Percentiles rank a stretch among this genome's conserved stretches.
phyloP scores from a whole-genome alignment of 2,113 vertebrate genomes.

The Sebastes schlegelii region DNA sequence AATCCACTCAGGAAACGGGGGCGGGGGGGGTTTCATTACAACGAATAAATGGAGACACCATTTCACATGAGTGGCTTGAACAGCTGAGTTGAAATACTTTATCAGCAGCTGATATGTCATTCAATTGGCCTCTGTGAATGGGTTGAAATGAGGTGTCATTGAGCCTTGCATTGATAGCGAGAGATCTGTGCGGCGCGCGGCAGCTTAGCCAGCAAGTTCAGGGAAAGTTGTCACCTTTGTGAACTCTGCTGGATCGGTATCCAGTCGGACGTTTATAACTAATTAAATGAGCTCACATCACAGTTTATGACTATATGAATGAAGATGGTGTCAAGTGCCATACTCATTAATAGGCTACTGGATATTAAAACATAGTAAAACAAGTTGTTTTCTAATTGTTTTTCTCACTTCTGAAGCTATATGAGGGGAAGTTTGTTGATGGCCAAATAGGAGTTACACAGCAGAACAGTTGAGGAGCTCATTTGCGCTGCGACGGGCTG shows the following conservation, averaged over 20 bases:
- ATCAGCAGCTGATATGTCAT: conserved; percentile 60
- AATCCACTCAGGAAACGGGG: conserved; percentile 69
- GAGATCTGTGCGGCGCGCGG: conserved; percentile 27
- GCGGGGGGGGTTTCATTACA: conserved; percentile 57
- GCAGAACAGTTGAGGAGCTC: not conserved
- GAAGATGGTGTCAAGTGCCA: not conserved
- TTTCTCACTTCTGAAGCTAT: conserved; percentile 2
- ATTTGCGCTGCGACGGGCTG: conserved; percentile 38
- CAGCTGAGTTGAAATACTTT: conserved; percentile 66
- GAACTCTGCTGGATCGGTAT: conserved; percentile 14
- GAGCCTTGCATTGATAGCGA: conserved; percentile 49
- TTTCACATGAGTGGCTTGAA: conserved; percentile 71
- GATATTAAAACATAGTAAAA: not conserved
- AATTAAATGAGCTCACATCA: conserved; percentile 6
- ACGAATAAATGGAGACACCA: conserved; percentile 60
- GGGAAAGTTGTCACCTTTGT: conserved; percentile 48
- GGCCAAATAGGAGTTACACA: conserved; percentile 21
- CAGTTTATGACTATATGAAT: not conserved
- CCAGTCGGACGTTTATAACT: conserved; percentile 11
- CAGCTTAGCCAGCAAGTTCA: conserved; percentile 44
- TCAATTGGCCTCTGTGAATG: conserved; percentile 68
- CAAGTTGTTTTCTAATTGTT: conserved; percentile 1
- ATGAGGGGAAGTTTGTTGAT: conserved; percentile 4
- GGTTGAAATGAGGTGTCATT: conserved; percentile 64
- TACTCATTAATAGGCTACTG: conserved; percentile 1